Percentiles rank a stretch among this genome's conserved stretches.
Evolutionary conservation across 2,113 vertebrate species (phyloP).

Genomic region (Mustela nigripes): DNA sequence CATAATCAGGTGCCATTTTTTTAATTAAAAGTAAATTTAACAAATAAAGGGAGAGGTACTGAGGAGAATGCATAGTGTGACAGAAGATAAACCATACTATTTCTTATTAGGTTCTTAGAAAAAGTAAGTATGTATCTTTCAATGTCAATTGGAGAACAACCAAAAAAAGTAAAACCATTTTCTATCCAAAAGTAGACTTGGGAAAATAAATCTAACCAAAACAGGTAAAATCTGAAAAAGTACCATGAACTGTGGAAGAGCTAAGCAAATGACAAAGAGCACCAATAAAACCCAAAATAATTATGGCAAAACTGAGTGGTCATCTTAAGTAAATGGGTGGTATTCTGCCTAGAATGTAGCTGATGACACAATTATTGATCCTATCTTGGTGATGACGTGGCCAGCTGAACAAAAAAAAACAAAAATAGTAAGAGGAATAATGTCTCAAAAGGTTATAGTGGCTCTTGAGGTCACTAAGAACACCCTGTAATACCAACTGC

Average conservation of each 20-base stretch:
- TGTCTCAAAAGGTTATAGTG: slow-evolving; percentile 1
- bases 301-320: not conserved
- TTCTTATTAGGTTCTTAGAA: not conserved
- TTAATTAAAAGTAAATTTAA: slow-evolving; percentile 9
- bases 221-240: slow-evolving; percentile 46
- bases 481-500: not conserved
- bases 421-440: slow-evolving; percentile 60
- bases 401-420: slow-evolving; percentile 4
- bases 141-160: slow-evolving; percentile 32
- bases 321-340: slow-evolving; percentile 55
- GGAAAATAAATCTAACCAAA: slow-evolving; percentile 37
- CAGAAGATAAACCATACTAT: not conserved
- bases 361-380: slow-evolving; percentile 58
- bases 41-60: not conserved
- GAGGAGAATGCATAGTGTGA: not conserved
- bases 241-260: not conserved
- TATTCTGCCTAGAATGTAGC: slow-evolving; percentile 25
- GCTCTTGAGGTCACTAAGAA: slow-evolving; percentile 33
- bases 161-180: slow-evolving; percentile 47
- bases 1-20: not conserved
- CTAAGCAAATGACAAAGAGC: slow-evolving; percentile 5
- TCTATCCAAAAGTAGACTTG: slow-evolving; percentile 34
- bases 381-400: not conserved
- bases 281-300: slow-evolving; percentile 54
- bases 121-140: not conserved